Evolutionary conservation across 2,797 vertebrate genomes (phyloP).

Genomic region (Phrynocephalus vlangalii): DNA sequence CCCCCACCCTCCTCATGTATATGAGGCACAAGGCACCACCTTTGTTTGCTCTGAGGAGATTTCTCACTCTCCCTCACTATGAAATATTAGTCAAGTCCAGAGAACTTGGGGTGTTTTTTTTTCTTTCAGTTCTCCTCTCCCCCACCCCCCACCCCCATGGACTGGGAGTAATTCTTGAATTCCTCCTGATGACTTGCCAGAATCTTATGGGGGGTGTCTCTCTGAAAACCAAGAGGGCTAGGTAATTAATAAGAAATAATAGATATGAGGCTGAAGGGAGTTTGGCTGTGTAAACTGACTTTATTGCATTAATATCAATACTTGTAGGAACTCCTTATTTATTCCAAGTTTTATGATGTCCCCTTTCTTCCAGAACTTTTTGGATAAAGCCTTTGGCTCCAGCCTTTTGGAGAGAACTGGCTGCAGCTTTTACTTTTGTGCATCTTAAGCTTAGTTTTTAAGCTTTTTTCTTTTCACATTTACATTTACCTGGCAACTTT

Average conservation of each 20-base stretch:
- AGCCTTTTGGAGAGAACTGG: neutral
- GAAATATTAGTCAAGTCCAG: neutral
- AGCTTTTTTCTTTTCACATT: no score
- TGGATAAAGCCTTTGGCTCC: neutral
- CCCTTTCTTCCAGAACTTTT: neutral
- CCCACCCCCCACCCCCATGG: no score
- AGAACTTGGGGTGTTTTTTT: slow-evolving; percentile 35
- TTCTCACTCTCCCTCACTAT: neutral
- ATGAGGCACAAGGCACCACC: rapidly evolving
- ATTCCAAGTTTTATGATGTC: neutral
- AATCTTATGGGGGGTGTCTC: slow-evolving; percentile 35
- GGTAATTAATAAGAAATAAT: slow-evolving; percentile 9
- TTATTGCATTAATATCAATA: neutral
- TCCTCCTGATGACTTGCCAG: slow-evolving; percentile 42
- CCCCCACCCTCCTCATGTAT: neutral
- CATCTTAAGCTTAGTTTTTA: no score
- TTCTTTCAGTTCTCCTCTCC: neutral
- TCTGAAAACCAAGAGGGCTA: neutral
- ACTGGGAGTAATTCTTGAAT: slow-evolving; percentile 53
- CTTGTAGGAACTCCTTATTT: neutral
- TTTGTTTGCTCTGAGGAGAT: slow-evolving; percentile 42
- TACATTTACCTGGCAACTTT: neutral
- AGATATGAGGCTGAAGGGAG: neutral
- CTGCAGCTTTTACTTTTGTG: neutral
- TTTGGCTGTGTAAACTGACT: neutral